phyloP scores from a whole-genome alignment of 2,113 vertebrate genomes.

The Mormoops blainvillei region DNA sequence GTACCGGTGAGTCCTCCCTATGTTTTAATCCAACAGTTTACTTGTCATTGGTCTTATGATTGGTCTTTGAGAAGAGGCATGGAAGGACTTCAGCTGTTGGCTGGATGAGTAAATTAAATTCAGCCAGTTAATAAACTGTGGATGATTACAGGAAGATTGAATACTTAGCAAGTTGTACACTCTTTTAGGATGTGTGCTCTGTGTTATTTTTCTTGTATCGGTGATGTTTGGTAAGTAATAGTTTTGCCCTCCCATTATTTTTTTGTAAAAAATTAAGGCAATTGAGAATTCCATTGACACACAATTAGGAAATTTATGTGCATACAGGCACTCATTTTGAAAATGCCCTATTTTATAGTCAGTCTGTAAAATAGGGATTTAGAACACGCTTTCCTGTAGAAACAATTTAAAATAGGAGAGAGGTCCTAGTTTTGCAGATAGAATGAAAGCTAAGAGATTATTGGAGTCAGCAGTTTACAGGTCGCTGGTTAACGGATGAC shows the following conservation, averaged over 20 bases:
- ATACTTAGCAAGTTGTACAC: not conserved
- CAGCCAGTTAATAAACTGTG: not conserved
- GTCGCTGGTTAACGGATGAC: not conserved
- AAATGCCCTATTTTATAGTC: not conserved
- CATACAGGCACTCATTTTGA: not conserved
- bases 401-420: not conserved
- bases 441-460: not conserved
- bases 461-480: not conserved
- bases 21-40: not conserved
- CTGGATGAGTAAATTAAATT: not conserved
- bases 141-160: not conserved
- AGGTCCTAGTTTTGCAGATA: not conserved
- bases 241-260: not conserved
- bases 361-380: not conserved
- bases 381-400: not conserved
- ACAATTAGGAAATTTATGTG: not conserved
- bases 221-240: not conserved
- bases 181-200: not conserved
- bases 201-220: not conserved
- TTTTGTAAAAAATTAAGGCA: constrained; percentile 9
- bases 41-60: not conserved
- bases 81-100: not conserved
- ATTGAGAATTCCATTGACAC: not conserved
- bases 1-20: not conserved
- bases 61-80: not conserved